Evolutionary conservation across 2,888 invertebrate species (phyloP).

Genomic region (Dysmachus trigonus): DNA sequence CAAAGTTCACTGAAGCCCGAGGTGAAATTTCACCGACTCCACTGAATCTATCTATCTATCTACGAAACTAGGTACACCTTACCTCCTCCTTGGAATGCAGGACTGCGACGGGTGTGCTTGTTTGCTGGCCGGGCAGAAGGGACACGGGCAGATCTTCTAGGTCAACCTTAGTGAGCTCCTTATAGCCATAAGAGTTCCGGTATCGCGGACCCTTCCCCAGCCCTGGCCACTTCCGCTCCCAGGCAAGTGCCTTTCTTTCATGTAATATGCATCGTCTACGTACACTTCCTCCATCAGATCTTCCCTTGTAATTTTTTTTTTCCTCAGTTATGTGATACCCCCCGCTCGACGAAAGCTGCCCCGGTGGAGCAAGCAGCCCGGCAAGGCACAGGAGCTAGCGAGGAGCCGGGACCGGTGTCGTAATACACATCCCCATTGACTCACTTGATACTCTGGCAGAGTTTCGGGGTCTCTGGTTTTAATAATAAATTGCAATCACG

Average conservation of each 20-base stretch:
- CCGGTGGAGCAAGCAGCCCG: neutral
- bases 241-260: slow-evolving; percentile 33
- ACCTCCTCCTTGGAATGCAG: slow-evolving; percentile 10
- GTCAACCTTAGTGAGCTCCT: slow-evolving; percentile 26
- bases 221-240: slow-evolving; percentile 6
- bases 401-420: neutral
- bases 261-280: slow-evolving; percentile 36
- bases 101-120: slow-evolving; percentile 3
- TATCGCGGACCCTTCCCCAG: slow-evolving; percentile 12
- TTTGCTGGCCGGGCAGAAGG: neutral
- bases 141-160: neutral
- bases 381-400: neutral
- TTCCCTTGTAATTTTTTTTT: slow-evolving; percentile 21
- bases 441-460: slow-evolving; percentile 30
- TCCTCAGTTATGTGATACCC: neutral
- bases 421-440: slow-evolving; percentile 39
- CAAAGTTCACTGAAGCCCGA: slow-evolving; percentile 9
- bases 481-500: slow-evolving; percentile 45
- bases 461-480: slow-evolving; percentile 30
- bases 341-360: neutral
- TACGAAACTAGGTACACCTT: neutral
- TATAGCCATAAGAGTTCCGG: slow-evolving; percentile 18
- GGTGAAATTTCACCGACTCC: slow-evolving; percentile 8
- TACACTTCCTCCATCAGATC: slow-evolving; percentile 27
- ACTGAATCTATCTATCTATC: neutral